Percentiles rank a stretch among this genome's conserved stretches.
phyloP scores from a whole-genome alignment of 2,888 invertebrate species.

The Gnatocerus cornutus region DNA sequence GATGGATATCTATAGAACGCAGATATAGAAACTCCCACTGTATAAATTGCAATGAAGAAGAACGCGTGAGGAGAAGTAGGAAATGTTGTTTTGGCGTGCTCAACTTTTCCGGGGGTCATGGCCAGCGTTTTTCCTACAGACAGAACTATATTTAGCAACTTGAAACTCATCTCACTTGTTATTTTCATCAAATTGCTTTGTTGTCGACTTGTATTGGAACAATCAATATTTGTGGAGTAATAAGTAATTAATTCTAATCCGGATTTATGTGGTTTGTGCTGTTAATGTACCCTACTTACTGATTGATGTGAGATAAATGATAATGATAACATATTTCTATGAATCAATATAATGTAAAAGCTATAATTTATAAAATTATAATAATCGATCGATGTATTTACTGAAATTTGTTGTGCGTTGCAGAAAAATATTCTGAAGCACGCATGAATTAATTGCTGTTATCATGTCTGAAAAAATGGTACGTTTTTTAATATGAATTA shows the following conservation, averaged over 20 bases:
- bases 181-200: neutral
- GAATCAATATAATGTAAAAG: too few relatives aligned
- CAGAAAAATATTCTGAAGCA: too few relatives aligned
- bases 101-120: neutral
- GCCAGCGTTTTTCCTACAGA: neutral
- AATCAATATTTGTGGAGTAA: neutral
- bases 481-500: too few relatives aligned
- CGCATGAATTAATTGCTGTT: too few relatives aligned
- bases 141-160: neutral
- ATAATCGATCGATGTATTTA: too few relatives aligned
- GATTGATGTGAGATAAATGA: neutral
- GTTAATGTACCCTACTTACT: neutral
- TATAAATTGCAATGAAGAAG: neutral
- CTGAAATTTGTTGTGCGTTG: too few relatives aligned
- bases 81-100: constrained; percentile 2
- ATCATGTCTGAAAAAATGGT: too few relatives aligned
- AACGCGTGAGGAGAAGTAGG: neutral
- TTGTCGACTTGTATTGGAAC: neutral
- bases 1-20: neutral
- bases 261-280: neutral
- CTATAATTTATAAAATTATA: too few relatives aligned
- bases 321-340: neutral
- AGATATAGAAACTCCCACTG: neutral
- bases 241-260: neutral
- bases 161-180: constrained; percentile 8